Base-by-base conservation (phyloP, 2,888 invertebrate genomes). In the Pollenia angustigena region DNA sequence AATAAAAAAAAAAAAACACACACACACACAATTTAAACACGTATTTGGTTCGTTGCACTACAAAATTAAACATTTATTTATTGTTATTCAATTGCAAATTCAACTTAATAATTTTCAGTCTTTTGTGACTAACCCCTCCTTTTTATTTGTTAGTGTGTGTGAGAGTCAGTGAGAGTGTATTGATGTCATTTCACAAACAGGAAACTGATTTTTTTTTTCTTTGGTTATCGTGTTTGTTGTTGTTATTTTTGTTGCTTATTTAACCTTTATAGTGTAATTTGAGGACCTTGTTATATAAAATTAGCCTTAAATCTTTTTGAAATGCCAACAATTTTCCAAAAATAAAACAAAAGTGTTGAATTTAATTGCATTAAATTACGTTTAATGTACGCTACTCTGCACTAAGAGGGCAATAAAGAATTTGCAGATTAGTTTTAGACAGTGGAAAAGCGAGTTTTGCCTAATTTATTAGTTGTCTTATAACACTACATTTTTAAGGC, bases 81-180 rank as follows among this genome's bases (percentile, higher is more conserved):
- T 92, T 92, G 92, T 90, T 89, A 91, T 91, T 92, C 91, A 91
- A 92, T 92, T 92, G 91, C 89, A 87, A 32, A 78, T 81, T 81
- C 32, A 80, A 84, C 81, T 78, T 84, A 82, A 87, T 81, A 83
- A 85, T 74, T 82, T 81, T 81, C n/a, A 46, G 16, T 56, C n/a
- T n/a, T 60, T 52, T 54, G 16, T 50, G 6, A 32, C 4, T 23
- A 16, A 81, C 46, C 18, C 76, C 12, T 68, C 6, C 11, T 48
- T n/a, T 4, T 8, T 79, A 40, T 62, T 50, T 66, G 62, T 23
- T 58, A 54, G 58, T 66, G 14, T 68, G 58, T 6, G 11, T 42
- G 44, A 32, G 50, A 9, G 11, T 60, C 12, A 42, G 40, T 58
- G 48, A 23, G 18, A 58, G 32, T 50, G 48, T 64, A 48, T 71